Conservation (phyloP, 2,797 vertebrate species). For the Myiotriccus ornatus region DNA sequence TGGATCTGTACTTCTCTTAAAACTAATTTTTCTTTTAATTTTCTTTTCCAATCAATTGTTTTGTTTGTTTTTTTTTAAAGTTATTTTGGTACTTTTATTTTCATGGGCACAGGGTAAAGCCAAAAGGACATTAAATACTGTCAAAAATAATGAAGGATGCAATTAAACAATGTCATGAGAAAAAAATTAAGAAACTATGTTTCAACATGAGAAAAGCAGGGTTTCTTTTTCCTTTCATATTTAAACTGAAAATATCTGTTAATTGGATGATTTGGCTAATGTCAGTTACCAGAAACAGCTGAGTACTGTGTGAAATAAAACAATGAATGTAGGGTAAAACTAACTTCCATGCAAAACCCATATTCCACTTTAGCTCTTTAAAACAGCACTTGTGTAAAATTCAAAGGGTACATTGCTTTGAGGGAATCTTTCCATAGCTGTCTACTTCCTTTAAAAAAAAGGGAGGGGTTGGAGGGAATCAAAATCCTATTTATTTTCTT, state of each 20-base stretch:
- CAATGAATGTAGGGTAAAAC: not conserved
- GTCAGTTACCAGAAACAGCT: not conserved
- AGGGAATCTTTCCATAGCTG: not conserved
- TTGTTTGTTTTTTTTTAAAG: not conserved
- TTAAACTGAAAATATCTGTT: not conserved
- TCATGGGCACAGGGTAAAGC: not conserved
- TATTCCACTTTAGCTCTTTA: not conserved
- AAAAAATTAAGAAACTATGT: not conserved
- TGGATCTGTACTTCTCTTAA: not conserved
- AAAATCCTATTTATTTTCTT: not conserved
- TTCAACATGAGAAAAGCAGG: not conserved
- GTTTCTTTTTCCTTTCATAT: not conserved
- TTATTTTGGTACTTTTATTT: slow-evolving; percentile 20
- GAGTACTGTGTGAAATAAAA: not conserved
- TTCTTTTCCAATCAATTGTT: not conserved
- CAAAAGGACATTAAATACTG: slow-evolving; percentile 15
- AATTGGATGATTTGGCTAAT: not conserved
- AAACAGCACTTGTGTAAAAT: not conserved
- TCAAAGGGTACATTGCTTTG: not conserved
- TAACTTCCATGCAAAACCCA: not conserved
- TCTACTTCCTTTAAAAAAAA: not conserved
- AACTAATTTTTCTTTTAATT: not conserved
- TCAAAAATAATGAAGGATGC: slow-evolving; percentile 2
- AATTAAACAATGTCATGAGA: not conserved
- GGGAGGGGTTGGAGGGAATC: not conserved